These are phyloP conservation scores for Plestiodon gilberti DNA, from an alignment of 2,113 vertebrate genomes.

Conservation along the genomic window DNA sequence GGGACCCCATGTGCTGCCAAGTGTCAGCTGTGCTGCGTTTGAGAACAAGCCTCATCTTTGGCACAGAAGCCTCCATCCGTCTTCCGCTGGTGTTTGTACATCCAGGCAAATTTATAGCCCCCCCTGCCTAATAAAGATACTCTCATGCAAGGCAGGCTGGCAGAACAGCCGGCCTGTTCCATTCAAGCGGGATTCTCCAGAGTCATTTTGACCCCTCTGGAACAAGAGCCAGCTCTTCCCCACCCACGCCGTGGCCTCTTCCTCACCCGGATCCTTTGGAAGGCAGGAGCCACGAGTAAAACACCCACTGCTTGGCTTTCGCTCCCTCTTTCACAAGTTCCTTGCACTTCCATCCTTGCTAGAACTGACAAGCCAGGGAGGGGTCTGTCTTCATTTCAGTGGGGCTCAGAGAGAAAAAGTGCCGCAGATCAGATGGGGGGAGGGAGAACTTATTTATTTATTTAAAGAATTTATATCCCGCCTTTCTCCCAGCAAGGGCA, in stretches of 20 bases:
- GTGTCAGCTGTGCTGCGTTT: background rate
- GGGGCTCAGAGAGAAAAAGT: no score
- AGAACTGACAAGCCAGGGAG: background rate
- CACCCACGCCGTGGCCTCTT: no score
- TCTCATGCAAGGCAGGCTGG: background rate
- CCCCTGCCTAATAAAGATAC: constrained; percentile 40
- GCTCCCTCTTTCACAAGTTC: background rate
- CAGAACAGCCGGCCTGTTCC: background rate
- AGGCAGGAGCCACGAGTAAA: background rate
- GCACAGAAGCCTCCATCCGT: constrained; percentile 20
- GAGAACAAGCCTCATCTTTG: constrained; percentile 17
- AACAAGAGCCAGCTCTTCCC: background rate
- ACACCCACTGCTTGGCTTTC: background rate
- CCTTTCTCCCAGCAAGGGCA: no score
- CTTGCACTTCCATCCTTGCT: background rate
- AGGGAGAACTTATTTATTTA: no score
- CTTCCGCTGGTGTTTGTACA: constrained; percentile 10
- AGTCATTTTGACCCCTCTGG: background rate
- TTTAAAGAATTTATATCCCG: no score
- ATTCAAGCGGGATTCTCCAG: background rate
- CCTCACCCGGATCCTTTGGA: no score
- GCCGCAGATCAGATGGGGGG: no score
- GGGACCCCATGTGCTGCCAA: constrained; percentile 55
- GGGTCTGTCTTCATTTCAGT: no score
- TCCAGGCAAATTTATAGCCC: constrained; percentile 48